A percentile compares a stretch with the other conserved stretches of the same genome.
These are phyloP conservation scores for Sinocyclocheilus anshuiensis DNA, from an alignment of 2,113 vertebrate genomes.

Conservation along the genomic window DNA sequence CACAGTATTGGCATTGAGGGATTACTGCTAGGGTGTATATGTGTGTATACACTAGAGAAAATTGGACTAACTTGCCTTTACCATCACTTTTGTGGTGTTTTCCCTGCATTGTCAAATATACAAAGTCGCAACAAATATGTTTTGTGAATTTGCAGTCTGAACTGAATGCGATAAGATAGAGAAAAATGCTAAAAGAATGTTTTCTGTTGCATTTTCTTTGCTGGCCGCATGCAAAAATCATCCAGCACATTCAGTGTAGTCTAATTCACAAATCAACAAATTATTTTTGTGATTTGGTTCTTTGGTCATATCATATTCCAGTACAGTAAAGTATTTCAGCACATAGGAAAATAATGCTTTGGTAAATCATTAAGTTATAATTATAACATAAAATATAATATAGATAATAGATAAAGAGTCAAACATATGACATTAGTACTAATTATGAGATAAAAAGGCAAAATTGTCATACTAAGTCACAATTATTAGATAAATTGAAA, in stretches of 20 bases:
- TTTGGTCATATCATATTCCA: not conserved
- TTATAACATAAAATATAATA: not conserved
- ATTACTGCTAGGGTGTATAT: not conserved
- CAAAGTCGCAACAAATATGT: not conserved
- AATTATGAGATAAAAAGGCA: not conserved
- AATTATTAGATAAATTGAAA: no score
- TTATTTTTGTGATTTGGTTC: not conserved
- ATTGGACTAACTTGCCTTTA: not conserved
- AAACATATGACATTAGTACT: not conserved
- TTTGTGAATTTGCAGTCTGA: no score
- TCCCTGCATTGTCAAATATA: not conserved
- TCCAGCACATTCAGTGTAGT: not conserved
- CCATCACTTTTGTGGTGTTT: not conserved
- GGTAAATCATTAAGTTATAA: not conserved
- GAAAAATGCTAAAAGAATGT: no score
- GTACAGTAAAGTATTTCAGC: not conserved
- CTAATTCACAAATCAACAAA: not conserved
- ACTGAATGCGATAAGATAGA: no score
- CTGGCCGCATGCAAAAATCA: no score
- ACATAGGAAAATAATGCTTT: not conserved
- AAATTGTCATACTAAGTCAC: not conserved
- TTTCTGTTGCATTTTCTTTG: no score
- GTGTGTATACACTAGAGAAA: not conserved
- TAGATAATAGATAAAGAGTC: no score
- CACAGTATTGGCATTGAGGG: conserved; percentile 16